Conservation (phyloP, 2,797 vertebrate genomes). For the Fratercula arctica region DNA sequence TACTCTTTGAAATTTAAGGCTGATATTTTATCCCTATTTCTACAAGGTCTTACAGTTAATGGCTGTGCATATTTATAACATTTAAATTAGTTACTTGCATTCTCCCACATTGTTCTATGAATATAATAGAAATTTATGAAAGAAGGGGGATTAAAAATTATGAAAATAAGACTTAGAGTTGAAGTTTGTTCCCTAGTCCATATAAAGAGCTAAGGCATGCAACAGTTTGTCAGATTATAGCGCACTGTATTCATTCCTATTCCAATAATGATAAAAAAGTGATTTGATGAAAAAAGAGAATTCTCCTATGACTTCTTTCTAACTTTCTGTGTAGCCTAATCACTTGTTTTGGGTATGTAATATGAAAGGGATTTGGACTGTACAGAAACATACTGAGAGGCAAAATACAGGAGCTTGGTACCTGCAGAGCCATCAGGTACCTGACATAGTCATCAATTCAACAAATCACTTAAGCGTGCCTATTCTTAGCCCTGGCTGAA, state of each 20-base stretch:
- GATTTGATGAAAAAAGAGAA: not conserved
- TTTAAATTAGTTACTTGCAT: constrained; percentile 16
- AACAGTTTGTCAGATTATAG: not conserved
- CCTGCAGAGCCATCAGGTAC: not conserved
- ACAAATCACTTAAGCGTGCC: not conserved
- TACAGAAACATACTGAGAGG: not conserved
- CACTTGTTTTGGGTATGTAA: not conserved
- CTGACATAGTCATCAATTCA: not conserved
- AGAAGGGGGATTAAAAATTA: not conserved
- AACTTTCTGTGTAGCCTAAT: not conserved
- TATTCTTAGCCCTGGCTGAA: not conserved
- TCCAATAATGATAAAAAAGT: not conserved
- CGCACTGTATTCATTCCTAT: not conserved
- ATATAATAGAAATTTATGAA: not conserved
- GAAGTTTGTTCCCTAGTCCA: not conserved
- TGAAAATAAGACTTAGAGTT: not conserved
- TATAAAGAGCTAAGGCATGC: not conserved
- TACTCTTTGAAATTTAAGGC: constrained; percentile 27
- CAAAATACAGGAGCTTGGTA: not conserved
- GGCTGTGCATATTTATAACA: not conserved
- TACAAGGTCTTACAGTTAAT: not conserved
- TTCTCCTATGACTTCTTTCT: not conserved
- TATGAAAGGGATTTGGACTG: not conserved
- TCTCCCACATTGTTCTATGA: not conserved
- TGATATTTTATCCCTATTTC: not conserved